Conservation (phyloP, 1,140 invertebrate genomes). For the Megathymus violae region DNA sequence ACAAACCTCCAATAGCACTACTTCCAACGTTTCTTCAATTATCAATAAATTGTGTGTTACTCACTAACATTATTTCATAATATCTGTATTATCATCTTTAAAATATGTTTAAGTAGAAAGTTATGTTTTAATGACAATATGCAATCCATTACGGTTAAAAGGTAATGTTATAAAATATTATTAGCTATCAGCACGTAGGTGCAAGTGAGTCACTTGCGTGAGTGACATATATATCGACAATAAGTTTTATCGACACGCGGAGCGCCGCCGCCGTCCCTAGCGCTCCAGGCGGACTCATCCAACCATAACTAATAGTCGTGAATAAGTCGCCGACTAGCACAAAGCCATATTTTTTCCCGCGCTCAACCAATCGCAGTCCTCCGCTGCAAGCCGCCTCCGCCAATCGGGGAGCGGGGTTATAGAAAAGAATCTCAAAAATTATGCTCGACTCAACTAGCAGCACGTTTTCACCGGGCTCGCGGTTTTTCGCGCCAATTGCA, state of each 20-base stretch:
- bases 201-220: too few relatives aligned
- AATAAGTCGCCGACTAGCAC: conserved; percentile 68
- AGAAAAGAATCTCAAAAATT: conserved; percentile 71
- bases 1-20: too few relatives aligned
- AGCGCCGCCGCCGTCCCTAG: conserved; percentile 37
- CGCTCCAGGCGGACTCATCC: conserved; percentile 52
- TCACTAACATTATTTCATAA: too few relatives aligned
- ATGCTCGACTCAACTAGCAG: conserved; percentile 59
- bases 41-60: too few relatives aligned
- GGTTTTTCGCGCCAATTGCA: conserved; percentile 46
- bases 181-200: too few relatives aligned
- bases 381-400: conserved; percentile 43
- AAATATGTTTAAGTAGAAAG: too few relatives aligned
- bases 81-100: too few relatives aligned
- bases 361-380: conserved; percentile 28
- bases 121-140: too few relatives aligned
- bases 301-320: conserved; percentile 79
- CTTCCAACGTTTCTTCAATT: too few relatives aligned
- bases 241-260: conserved; percentile 23
- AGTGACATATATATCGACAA: too few relatives aligned
- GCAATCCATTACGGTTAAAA: too few relatives aligned
- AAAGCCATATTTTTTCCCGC: conserved; percentile 65
- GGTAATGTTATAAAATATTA: too few relatives aligned
- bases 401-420: conserved; percentile 57
- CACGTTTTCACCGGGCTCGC: conserved; percentile 60